These are phyloP conservation scores for Cremastobaeus sp. DNA, from an alignment of 2,888 invertebrate genomes.

Conservation along the genomic window DNA sequence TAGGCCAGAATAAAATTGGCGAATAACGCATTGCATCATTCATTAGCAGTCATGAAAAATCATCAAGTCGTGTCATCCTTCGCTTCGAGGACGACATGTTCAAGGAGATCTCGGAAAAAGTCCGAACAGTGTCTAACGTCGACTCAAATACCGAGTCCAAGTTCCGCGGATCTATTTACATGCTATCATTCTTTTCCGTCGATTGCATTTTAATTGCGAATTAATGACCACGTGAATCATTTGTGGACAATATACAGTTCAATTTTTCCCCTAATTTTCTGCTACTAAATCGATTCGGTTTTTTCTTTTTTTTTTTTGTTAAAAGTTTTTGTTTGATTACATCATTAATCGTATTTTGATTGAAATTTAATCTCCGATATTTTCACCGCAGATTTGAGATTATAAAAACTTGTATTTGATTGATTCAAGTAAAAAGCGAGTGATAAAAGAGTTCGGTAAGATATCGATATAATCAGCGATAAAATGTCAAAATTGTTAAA, in stretches of 20 bases:
- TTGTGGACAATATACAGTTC: constrained; percentile 5
- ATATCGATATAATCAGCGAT: too few relatives aligned
- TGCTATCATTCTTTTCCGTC: constrained; percentile 32
- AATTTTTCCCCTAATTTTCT: constrained; percentile 12
- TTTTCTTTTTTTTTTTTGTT: constrained; percentile 18
- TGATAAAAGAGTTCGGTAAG: too few relatives aligned
- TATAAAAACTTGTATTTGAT: too few relatives aligned
- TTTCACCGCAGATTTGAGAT: background rate
- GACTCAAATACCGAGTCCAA: constrained; percentile 27
- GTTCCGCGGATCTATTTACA: constrained; percentile 48
- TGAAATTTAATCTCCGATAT: background rate
- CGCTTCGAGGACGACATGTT: constrained; percentile 51
- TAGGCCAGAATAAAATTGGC: constrained; percentile 55
- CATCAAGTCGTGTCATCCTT: constrained; percentile 59
- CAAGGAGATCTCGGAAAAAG: constrained; percentile 60
- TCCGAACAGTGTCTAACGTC: constrained; percentile 35
- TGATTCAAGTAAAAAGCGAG: too few relatives aligned
- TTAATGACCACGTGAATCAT: constrained; percentile 28
- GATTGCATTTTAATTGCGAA: constrained; percentile 43
- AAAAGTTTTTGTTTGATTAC: background rate
- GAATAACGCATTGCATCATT: constrained; percentile 55
- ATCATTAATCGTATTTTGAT: constrained; percentile 7
- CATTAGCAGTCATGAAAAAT: constrained; percentile 56
- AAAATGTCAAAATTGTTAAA: too few relatives aligned
- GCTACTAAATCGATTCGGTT: too few relatives aligned